These are phyloP conservation scores for Allygus modestus DNA, from an alignment of 2,888 invertebrate species.

Conservation along the genomic window DNA sequence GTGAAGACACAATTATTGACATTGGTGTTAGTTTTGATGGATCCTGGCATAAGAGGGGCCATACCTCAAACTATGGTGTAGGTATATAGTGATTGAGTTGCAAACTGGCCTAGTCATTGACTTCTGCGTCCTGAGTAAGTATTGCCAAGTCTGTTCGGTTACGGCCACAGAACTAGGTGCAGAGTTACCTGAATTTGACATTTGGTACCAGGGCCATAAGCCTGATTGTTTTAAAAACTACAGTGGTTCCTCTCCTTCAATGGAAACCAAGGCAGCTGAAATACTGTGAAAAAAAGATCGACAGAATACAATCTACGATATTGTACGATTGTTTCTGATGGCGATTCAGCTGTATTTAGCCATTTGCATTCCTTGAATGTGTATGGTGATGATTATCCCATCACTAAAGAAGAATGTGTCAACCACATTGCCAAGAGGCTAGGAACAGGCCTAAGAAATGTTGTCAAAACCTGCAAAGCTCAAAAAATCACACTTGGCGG, in stretches of 20 bases:
- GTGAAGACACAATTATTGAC: not conserved
- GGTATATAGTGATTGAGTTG: conserved; percentile 27
- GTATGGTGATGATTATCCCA: not conserved
- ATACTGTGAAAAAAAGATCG: conserved; percentile 14
- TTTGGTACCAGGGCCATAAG: conserved; percentile 47
- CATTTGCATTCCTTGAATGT: not conserved
- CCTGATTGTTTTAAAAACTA: conserved; percentile 17
- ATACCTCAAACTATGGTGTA: conserved; percentile 42
- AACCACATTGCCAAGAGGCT: conserved; percentile 42
- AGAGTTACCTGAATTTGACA: conserved; percentile 41
- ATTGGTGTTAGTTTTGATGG: conserved; percentile 46
- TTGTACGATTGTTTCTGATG: conserved; percentile 1
- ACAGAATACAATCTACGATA: not conserved
- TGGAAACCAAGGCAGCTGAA: conserved; percentile 43
- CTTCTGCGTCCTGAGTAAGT: conserved; percentile 31
- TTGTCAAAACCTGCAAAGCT: not conserved
- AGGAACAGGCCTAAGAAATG: conserved; percentile 17
- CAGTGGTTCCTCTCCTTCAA: conserved; percentile 37
- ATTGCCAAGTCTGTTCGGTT: conserved; percentile 27
- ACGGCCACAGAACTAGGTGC: not conserved
- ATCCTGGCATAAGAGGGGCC: conserved; percentile 36
- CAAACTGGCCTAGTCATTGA: conserved; percentile 47
- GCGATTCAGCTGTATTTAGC: not conserved
- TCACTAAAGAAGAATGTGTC: conserved; percentile 24
- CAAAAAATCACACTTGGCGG: conserved; percentile 22